Evolutionary conservation across 2,888 invertebrate species (phyloP).

Genomic region (Coremacera marginata): DNA sequence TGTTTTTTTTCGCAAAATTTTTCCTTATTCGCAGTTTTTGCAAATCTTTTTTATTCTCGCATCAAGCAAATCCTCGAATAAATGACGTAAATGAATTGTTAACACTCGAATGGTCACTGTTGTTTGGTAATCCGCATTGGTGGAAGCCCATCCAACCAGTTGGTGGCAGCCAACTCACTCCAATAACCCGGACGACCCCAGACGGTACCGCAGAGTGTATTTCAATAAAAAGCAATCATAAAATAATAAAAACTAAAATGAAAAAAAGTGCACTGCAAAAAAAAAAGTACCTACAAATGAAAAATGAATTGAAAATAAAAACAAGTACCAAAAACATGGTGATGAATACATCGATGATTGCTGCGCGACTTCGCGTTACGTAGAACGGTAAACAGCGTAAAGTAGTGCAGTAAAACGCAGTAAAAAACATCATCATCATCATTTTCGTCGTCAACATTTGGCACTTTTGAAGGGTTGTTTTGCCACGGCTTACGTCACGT

Average conservation of each 20-base stretch:
- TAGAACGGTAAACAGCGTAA: neutral
- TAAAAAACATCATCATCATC: neutral
- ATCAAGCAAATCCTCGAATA: slow-evolving; percentile 43
- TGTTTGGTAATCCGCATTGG: slow-evolving; percentile 43
- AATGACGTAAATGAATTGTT: slow-evolving; percentile 48
- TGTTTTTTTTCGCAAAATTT: neutral
- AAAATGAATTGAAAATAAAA: neutral
- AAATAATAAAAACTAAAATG: slow-evolving; percentile 26
- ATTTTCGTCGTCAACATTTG: slow-evolving; percentile 6
- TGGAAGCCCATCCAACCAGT: neutral
- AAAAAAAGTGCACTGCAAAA: neutral
- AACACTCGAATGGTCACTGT: slow-evolving; percentile 46
- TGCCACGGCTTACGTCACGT: slow-evolving; percentile 27
- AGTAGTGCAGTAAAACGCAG: neutral
- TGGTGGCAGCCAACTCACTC: neutral
- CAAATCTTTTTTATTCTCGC: slow-evolving; percentile 39
- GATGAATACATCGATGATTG: slow-evolving; percentile 35
- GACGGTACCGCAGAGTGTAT: slow-evolving; percentile 8
- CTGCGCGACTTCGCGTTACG: slow-evolving; percentile 2
- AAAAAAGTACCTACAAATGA: slow-evolving; percentile 1
- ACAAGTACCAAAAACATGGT: neutral
- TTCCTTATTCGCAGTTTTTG: neutral
- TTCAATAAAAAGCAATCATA: slow-evolving; percentile 35
- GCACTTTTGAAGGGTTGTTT: slow-evolving; percentile 4
- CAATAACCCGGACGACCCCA: neutral